phyloP scores from a whole-genome alignment of 2,797 vertebrate species.

The Strix occidentalis region DNA sequence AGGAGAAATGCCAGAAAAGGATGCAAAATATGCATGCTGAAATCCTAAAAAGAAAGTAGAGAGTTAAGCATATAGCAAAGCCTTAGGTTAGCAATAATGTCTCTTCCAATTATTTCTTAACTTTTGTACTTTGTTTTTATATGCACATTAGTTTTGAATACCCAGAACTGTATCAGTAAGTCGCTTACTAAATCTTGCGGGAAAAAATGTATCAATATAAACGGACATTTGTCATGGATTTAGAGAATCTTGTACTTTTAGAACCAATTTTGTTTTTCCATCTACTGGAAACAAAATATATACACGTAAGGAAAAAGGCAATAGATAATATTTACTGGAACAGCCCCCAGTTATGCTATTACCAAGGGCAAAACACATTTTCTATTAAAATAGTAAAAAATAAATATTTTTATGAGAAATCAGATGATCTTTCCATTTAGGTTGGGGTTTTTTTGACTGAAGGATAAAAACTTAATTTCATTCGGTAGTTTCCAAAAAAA shows the following conservation, averaged over 20 bases:
- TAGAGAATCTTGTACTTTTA: slow-evolving; percentile 24
- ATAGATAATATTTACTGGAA: not conserved
- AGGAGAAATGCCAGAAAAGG: not conserved
- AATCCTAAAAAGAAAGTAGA: not conserved
- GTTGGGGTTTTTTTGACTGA: not conserved
- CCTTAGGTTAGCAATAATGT: slow-evolving; percentile 1
- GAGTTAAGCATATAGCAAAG: not conserved
- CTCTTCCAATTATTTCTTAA: not conserved
- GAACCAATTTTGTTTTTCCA: not conserved
- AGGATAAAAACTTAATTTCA: not conserved
- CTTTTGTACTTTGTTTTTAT: not conserved
- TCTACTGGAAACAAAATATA: slow-evolving; percentile 18
- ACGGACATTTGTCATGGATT: slow-evolving; percentile 3
- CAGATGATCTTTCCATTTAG: not conserved
- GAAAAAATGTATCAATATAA: not conserved
- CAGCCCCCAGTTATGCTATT: not conserved
- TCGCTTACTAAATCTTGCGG: not conserved
- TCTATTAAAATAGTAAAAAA: not conserved
- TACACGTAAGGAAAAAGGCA: not conserved
- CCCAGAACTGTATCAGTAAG: not conserved
- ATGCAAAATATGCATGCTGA: not conserved
- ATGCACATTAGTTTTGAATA: not conserved
- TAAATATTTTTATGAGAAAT: not conserved
- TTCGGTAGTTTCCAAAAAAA: not conserved
- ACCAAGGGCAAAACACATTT: not conserved